phyloP scores from a whole-genome alignment of 2,113 vertebrate species.

The Steatornis caripensis region DNA sequence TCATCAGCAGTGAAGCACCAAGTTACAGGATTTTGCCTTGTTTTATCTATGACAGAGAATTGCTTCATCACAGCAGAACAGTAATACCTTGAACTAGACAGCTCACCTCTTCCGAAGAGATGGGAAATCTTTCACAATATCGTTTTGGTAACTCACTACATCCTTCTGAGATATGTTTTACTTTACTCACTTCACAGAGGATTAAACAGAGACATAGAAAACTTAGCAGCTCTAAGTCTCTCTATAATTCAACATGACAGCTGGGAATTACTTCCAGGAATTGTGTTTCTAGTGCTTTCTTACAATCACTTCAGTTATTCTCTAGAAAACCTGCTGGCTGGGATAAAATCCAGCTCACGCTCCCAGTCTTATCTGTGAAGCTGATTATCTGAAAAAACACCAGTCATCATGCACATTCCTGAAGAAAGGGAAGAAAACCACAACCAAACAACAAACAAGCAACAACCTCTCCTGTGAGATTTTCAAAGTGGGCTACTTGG shows the following conservation, averaged over 20 bases:
- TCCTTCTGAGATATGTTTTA: conserved; percentile 16
- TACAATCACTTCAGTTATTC: neutral
- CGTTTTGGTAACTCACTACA: conserved; percentile 5
- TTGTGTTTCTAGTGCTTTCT: neutral
- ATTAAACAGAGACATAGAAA: conserved; percentile 19
- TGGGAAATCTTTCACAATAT: conserved; percentile 46
- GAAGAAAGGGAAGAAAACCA: neutral
- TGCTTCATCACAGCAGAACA: neutral
- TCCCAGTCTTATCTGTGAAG: neutral
- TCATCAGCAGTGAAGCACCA: neutral
- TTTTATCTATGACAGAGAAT: neutral
- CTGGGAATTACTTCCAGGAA: conserved; percentile 18
- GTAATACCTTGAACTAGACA: neutral
- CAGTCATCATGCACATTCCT: neutral
- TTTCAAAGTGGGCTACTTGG: neutral
- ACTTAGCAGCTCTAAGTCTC: neutral
- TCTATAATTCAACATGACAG: conserved; percentile 36
- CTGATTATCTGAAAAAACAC: neutral
- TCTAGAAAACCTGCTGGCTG: neutral
- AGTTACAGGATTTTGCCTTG: conserved; percentile 7
- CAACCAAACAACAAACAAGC: neutral
- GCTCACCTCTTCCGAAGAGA: neutral
- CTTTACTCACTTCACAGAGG: conserved; percentile 8
- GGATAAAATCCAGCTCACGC: neutral
- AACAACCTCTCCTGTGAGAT: neutral